phyloP scores from a whole-genome alignment of 2,113 vertebrate species.

The Calyptomena viridis region DNA sequence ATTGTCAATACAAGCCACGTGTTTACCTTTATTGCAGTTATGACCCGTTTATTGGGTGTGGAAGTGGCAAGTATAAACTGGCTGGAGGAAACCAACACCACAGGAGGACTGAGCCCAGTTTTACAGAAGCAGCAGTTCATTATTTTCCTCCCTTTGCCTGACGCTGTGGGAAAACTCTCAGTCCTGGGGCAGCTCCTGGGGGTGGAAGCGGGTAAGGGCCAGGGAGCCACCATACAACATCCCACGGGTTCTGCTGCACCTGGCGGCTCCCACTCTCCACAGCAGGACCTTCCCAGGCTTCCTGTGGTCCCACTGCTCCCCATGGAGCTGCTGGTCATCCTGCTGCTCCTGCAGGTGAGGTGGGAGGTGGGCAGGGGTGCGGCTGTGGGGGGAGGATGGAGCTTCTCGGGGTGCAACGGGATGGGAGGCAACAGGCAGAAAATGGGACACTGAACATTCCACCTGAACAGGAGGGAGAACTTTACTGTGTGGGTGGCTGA shows the following conservation, averaged over 20 bases:
- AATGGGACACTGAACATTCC: background rate
- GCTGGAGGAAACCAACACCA: background rate
- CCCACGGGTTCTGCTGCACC: background rate
- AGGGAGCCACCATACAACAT: background rate
- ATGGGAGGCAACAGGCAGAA: background rate
- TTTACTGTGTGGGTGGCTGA: background rate
- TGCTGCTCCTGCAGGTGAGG: background rate
- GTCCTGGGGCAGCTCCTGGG: background rate
- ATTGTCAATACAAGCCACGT: background rate
- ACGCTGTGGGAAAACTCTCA: rapidly evolving
- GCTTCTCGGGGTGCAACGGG: rapidly evolving
- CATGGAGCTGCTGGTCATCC: background rate
- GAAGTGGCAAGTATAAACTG: background rate
- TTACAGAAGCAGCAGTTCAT: background rate
- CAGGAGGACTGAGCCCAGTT: background rate
- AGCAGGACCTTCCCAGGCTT: background rate
- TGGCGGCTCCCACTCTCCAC: background rate
- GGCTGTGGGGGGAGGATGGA: background rate
- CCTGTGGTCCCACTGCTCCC: background rate
- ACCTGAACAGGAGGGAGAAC: background rate
- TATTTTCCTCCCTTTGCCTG: background rate
- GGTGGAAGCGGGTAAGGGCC: background rate
- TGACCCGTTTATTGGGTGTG: rapidly evolving
- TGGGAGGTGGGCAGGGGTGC: background rate
- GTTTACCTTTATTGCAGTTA: background rate